phyloP scores from a whole-genome alignment of 2,888 invertebrate species.

The Acleris laterana region DNA sequence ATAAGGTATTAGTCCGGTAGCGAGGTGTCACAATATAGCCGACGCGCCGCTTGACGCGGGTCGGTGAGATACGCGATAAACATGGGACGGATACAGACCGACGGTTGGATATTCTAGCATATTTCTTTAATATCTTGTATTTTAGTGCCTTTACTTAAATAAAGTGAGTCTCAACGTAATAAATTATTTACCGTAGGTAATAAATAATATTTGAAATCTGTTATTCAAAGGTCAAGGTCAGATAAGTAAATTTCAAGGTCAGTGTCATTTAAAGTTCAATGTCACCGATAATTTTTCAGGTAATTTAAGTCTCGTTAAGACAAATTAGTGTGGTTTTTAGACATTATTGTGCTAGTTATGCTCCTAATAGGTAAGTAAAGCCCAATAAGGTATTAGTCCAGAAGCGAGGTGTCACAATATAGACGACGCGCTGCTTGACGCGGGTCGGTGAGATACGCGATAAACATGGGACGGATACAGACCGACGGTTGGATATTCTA shows the following conservation, averaged over 20 bases:
- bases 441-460: slow-evolving; percentile 31
- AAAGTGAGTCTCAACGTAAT: too few species aligned
- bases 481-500: slow-evolving; percentile 11
- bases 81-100: slow-evolving; percentile 16
- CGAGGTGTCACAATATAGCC: slow-evolving; percentile 17
- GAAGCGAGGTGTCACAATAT: slow-evolving; percentile 20
- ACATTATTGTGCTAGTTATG: too few species aligned
- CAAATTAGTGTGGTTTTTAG: too few species aligned
- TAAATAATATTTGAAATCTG: too few species aligned
- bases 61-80: slow-evolving; percentile 30
- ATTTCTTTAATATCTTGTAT: too few species aligned
- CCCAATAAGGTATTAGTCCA: slow-evolving; percentile 7
- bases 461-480: slow-evolving; percentile 16
- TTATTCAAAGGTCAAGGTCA: too few species aligned
- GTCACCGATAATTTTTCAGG: too few species aligned
- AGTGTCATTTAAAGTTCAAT: too few species aligned
- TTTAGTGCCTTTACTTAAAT: too few species aligned
- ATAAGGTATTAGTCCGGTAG: slow-evolving; percentile 12
- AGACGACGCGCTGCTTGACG: slow-evolving; percentile 15
- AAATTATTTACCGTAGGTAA: too few species aligned
- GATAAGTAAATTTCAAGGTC: too few species aligned
- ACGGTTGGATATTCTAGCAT: neutral
- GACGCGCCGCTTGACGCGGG: slow-evolving; percentile 25
- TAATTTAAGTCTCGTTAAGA: too few species aligned
- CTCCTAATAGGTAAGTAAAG: neutral